phyloP scores from a whole-genome alignment of 1,140 invertebrate species.

The Dendrolimus kikuchii region DNA sequence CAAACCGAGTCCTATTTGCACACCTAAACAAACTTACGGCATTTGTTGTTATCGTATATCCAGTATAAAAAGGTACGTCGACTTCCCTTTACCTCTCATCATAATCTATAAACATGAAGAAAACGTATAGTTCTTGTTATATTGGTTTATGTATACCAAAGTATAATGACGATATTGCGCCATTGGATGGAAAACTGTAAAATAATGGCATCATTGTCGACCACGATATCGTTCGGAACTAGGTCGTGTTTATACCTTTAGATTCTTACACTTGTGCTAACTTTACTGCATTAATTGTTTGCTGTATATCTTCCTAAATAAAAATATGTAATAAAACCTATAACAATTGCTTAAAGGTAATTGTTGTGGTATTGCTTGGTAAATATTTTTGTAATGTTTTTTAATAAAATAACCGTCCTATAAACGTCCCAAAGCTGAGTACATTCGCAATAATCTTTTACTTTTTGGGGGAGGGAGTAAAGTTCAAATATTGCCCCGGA shows the following conservation, averaged over 20 bases:
- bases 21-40: slow-evolving; percentile 58
- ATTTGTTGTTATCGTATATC: slow-evolving; percentile 37
- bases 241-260: slow-evolving; percentile 40
- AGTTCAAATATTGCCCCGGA: too few relatives aligned
- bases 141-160: slow-evolving; percentile 41
- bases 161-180: slow-evolving; percentile 43
- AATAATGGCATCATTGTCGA: slow-evolving; percentile 33
- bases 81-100: slow-evolving; percentile 7
- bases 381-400: too few relatives aligned
- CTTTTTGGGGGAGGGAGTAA: too few relatives aligned
- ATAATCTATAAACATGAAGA: too few relatives aligned
- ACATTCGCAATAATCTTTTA: too few relatives aligned
- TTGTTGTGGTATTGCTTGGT: too few relatives aligned
- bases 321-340: too few relatives aligned
- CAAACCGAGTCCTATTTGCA: slow-evolving; percentile 54
- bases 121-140: slow-evolving; percentile 17
- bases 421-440: too few relatives aligned
- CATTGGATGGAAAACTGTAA: slow-evolving; percentile 32
- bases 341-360: too few relatives aligned
- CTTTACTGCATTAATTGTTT: slow-evolving; percentile 12
- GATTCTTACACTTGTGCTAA: slow-evolving; percentile 20
- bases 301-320: slow-evolving; percentile 1
- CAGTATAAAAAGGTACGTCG: slow-evolving; percentile 16
- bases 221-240: slow-evolving; percentile 26
- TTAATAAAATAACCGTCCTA: too few relatives aligned